Evolutionary conservation across 2,888 invertebrate genomes (phyloP), one percentile per base, ranked within the genome.

Genomic region (Diplazon laetatorius): DNA sequence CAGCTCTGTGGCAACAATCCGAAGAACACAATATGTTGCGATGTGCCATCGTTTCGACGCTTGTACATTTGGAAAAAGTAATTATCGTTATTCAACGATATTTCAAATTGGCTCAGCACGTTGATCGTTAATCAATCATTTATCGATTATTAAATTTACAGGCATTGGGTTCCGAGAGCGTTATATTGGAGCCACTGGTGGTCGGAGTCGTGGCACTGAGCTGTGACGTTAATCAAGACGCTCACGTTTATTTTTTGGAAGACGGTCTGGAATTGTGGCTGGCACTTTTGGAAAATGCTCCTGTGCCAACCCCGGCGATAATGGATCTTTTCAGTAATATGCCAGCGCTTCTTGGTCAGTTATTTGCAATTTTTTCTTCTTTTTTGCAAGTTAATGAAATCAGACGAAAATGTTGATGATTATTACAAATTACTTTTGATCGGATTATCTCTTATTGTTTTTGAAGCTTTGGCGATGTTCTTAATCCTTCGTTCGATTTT

Each of bases 221-320:
- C 72, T 97, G 97, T 0, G 96, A 97, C 86, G 93, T 96, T 0
- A 93, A 94, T 79, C 95, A 96, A 88, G 94, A 95, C 69, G 94
- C 95, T 0, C 96, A 97, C 89, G 96, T 98, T 66, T 98, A 98
- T 90, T 93, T 98, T 65, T 92, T 98, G 83, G 98, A 98, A 91
- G 98, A 99, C 89, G 98, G 97, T 1, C 92, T 98, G 44, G 96
- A 97, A 83, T 92, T 99, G 75, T 98, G 98, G 98, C 93, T 95
- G 68, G 95, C 96, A 0, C 94, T 97, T 18, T 92, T 98, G 77
- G 96, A 97, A 90, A 95, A 96, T 89, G 93, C 95, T 3, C 93
- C 95, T 0, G 91, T 93, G 0, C 93, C 94, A 81, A 93, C 94
- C 0, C 91, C 92, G 0, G 91, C 92, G 0, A 92, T 97, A 52